These are phyloP conservation scores for Paedocypris sp. DNA, from an alignment of 2,113 vertebrate species.

Conservation along the genomic window DNA sequence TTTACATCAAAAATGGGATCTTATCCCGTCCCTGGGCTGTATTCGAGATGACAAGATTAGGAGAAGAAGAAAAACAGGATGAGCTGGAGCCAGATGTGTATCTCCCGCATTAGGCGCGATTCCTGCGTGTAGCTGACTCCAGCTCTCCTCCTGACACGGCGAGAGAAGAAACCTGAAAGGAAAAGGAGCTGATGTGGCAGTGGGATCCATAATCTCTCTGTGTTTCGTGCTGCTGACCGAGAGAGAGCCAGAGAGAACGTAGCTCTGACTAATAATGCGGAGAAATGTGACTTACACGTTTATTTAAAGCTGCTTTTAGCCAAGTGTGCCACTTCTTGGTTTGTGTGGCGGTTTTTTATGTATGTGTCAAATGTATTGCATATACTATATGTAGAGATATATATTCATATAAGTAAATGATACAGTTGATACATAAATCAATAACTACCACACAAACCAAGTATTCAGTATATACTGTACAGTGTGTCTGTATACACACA, in stretches of 20 bases:
- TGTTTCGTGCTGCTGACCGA: neutral
- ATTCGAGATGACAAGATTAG: slow-evolving; percentile 22
- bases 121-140: slow-evolving; percentile 11
- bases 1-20: slow-evolving; percentile 31
- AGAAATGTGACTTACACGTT: slow-evolving; percentile 1
- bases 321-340: neutral
- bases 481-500: too few species aligned
- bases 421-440: too few species aligned
- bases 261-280: slow-evolving; percentile 25
- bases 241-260: neutral
- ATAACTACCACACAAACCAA: too few species aligned
- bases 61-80: neutral
- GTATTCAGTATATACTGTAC: too few species aligned
- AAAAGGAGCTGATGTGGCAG: slow-evolving; percentile 21
- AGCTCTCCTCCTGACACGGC: neutral
- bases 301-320: slow-evolving; percentile 10
- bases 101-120: neutral
- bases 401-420: too few species aligned
- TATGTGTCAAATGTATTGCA: too few species aligned
- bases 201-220: slow-evolving; percentile 4
- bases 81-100: slow-evolving; percentile 2
- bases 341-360: too few species aligned
- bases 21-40: neutral
- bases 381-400: too few species aligned
- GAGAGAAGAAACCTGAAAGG: slow-evolving; percentile 2